Evolutionary conservation across 2,113 vertebrate species (phyloP), one percentile per base, ranked within the genome.

Genomic region (Protomyctophum bolini): DNA sequence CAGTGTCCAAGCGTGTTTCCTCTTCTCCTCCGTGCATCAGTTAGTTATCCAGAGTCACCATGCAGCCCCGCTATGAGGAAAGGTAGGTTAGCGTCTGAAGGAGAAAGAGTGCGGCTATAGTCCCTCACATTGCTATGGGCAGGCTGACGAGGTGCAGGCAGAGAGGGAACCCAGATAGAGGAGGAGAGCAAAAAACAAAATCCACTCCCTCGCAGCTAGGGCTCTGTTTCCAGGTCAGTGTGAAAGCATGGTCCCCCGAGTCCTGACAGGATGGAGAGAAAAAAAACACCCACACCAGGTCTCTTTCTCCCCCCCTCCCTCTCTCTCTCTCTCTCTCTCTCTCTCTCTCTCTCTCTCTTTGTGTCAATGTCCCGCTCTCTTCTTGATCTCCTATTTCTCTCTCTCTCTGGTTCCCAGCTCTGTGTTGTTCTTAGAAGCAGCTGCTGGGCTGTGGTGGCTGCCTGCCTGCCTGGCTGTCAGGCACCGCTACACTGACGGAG

Each of bases 401-500:
- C 66, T 68, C 41, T 28, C 54, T 11, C 21, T 21, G 21, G 52
- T 58, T 73, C 63, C 70, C 69, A 79, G 21, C 14, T 21, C 46
- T 14, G 63, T 14, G 66, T 66, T 51, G 58, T 41, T 48, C 58
- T 64, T 58, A 10, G 58, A 62, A 64, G 76, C 66, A 81, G 87
- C 83, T 63, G 75, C 50, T 86, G 61, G 66, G 71, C 80, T 73
- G 80, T 15, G 10, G 4, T 68, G 58, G 62, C 67, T 69, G 76
- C 46, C 87, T 75, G 21, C 21, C 21, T 21, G 21, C 21, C 21
- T 21, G 21, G 21, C 21, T 21, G 88, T 83, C 70, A 84, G 86
- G 80, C 81, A 60, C 84, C 78, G 70, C 75, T 77, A 75, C 74
- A 85, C 89, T 90, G 88, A 91, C 86, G 75, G 86, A 83, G 41